phyloP scores from a whole-genome alignment of 92 coral and sea anemone genomes.

The Pocillopora grandis region DNA sequence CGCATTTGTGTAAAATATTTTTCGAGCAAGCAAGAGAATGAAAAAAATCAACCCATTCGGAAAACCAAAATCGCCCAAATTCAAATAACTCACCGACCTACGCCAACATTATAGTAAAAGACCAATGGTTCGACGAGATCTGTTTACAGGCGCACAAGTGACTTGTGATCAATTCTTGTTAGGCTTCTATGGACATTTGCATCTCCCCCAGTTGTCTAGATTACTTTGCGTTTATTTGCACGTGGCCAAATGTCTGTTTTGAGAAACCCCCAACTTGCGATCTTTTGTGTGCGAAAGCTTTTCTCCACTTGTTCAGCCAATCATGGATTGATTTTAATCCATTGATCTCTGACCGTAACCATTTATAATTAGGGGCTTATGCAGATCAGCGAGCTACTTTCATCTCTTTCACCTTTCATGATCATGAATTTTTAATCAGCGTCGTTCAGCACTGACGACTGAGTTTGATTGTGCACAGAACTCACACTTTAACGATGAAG shows the following conservation, averaged over 20 bases:
- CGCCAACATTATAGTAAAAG: not conserved
- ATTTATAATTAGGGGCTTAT: not conserved
- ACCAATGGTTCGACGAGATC: not conserved
- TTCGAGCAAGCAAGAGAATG: too few relatives aligned
- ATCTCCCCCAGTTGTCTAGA: not conserved
- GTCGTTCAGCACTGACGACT: not conserved
- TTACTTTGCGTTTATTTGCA: not conserved
- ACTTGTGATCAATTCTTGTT: not conserved
- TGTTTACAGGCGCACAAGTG: not conserved
- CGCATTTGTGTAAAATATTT: too few relatives aligned
- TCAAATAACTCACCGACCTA: not conserved
- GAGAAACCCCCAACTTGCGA: not conserved
- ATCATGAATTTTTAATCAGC: constrained; percentile 20
- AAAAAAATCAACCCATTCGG: too few relatives aligned
- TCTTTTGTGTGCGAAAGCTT: constrained; percentile 2
- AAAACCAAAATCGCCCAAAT: not conserved
- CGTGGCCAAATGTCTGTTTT: constrained; percentile 11
- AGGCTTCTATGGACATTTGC: not conserved
- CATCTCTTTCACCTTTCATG: not conserved
- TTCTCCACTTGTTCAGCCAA: constrained; percentile 2
- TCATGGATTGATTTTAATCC: not conserved
- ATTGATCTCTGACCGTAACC: constrained; percentile 1
- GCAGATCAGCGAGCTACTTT: constrained; percentile 1
- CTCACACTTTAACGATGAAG: not conserved
- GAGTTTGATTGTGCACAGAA: not conserved